These are phyloP conservation scores for Yponomeuta malinellus DNA, from an alignment of 2,888 invertebrate species.

Conservation along the genomic window DNA sequence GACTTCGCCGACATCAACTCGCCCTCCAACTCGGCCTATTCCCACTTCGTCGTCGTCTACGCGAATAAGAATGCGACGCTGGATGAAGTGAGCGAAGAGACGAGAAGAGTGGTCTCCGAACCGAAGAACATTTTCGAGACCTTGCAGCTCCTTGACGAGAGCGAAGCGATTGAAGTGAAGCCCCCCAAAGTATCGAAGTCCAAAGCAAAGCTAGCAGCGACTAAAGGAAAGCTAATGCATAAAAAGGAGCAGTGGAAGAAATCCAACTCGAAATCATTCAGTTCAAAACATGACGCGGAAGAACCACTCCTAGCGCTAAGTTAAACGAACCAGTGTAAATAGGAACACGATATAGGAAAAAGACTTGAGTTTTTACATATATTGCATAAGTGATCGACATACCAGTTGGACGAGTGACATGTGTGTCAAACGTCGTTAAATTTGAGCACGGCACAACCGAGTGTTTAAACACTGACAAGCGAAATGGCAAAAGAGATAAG, in stretches of 20 bases:
- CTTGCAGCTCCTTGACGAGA: constrained; percentile 81
- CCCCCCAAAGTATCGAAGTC: constrained; percentile 73
- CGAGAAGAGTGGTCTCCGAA: constrained; percentile 58
- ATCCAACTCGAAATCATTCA: constrained; percentile 49
- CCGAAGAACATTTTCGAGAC: constrained; percentile 92
- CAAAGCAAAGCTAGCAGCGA: constrained; percentile 79
- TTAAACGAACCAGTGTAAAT: constrained; percentile 47
- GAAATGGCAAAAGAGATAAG: neutral
- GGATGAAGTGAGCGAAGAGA: constrained; percentile 67
- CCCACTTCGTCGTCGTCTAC: constrained; percentile 89
- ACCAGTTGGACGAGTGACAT: constrained; percentile 13
- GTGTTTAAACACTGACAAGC: neutral
- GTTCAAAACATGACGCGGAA: constrained; percentile 68
- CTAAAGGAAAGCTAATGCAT: constrained; percentile 55
- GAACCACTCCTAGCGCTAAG: constrained; percentile 82
- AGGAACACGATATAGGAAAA: constrained; percentile 11
- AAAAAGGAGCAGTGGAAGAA: constrained; percentile 69
- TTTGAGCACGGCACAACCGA: constrained; percentile 3
- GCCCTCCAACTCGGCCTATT: constrained; percentile 86
- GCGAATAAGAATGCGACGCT: constrained; percentile 85
- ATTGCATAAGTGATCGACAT: constrained; percentile 18
- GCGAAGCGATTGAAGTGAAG: constrained; percentile 28
- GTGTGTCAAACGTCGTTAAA: constrained; percentile 7
- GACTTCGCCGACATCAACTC: constrained; percentile 94
- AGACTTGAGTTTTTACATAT: constrained; percentile 17